Evolutionary conservation across 1,140 invertebrate genomes (phyloP).

Genomic region (Holotrichia oblita): DNA sequence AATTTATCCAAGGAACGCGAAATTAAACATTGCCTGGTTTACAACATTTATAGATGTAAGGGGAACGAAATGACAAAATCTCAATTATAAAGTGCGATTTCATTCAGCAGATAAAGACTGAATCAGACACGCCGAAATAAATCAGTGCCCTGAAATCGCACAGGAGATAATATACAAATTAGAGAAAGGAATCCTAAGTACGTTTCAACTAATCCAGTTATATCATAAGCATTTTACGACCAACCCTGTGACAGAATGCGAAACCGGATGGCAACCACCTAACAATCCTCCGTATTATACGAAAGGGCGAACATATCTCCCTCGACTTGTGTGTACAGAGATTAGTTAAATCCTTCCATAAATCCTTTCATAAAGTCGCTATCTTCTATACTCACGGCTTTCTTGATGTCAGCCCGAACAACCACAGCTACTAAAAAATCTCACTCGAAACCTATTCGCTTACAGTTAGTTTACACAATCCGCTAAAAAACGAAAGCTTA

Average conservation of each 20-base stretch:
- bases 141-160: conserved; percentile 10
- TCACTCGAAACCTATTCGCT: background rate
- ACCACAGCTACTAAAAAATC: conserved; percentile 39
- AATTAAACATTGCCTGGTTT: background rate
- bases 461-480: background rate
- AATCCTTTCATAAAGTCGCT: conserved; percentile 55
- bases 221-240: conserved; percentile 50
- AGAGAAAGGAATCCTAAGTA: conserved; percentile 31
- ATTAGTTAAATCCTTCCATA: conserved; percentile 53
- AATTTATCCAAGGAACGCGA: background rate
- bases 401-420: conserved; percentile 10
- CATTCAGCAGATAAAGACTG: conserved; percentile 2
- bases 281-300: conserved; percentile 48
- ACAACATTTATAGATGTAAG: background rate
- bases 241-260: conserved; percentile 44
- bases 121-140: background rate
- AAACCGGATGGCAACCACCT: conserved; percentile 45
- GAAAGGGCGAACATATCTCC: conserved; percentile 48
- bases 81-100: conserved; percentile 10
- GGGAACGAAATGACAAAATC: background rate
- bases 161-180: conserved; percentile 29
- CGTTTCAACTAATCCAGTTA: conserved; percentile 46
- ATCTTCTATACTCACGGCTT: conserved; percentile 49
- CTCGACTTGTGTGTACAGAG: conserved; percentile 52
- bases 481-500: background rate